Conservation (phyloP, 2,888 invertebrate species). For the Drosophila multiciliata region DNA sequence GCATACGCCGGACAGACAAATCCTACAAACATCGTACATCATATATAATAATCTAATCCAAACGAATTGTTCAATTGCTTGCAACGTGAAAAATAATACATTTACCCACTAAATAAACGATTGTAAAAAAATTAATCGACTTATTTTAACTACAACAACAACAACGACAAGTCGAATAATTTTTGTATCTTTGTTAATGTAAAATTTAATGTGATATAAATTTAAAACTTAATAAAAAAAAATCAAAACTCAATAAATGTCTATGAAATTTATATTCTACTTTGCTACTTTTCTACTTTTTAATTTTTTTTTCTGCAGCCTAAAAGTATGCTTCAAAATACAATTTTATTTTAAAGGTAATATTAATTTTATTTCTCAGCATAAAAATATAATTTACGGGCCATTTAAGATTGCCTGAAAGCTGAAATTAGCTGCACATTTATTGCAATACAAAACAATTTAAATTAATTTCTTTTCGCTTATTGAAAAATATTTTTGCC, state of each 20-base stretch:
- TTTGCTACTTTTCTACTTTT: neutral
- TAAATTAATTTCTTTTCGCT: too few relatives aligned
- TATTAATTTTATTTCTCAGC: neutral
- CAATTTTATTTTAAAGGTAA: neutral
- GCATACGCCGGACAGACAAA: conserved; percentile 30
- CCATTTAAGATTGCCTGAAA: neutral
- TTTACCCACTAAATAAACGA: conserved; percentile 16
- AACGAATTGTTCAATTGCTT: conserved; percentile 30
- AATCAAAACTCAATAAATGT: conserved; percentile 16
- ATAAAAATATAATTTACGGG: neutral
- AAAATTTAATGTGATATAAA: conserved; percentile 81
- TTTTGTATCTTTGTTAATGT: conserved; percentile 77
- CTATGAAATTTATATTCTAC: neutral
- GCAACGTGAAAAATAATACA: conserved; percentile 5
- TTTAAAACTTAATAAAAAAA: conserved; percentile 70
- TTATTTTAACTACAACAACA: conserved; percentile 24
- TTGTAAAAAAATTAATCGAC: conserved; percentile 53
- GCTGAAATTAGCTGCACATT: neutral
- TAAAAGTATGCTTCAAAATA: neutral
- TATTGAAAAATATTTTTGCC: neutral
- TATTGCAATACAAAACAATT: neutral
- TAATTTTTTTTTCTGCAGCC: neutral
- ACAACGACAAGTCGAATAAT: conserved; percentile 60
- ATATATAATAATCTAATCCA: conserved; percentile 18
- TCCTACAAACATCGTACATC: conserved; percentile 3